Conservation (phyloP, 2,113 vertebrate species). For the Leptobrachium leishanense region DNA sequence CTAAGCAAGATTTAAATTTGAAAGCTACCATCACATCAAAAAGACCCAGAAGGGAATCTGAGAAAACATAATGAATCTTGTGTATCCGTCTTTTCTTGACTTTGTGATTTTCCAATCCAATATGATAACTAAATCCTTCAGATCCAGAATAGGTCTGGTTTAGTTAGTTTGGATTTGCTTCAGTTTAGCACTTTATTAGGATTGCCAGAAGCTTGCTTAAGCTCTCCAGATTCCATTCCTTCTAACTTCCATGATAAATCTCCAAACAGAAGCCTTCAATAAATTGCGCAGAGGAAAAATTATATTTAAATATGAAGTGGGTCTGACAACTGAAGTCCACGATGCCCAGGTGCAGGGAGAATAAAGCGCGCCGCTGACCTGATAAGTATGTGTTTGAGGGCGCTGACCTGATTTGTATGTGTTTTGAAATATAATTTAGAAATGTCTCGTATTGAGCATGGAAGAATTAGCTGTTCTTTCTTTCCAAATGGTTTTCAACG, state of each 20-base stretch:
- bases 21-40: background rate
- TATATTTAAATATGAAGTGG: background rate
- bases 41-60: background rate
- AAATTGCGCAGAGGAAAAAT: background rate
- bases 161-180: constrained; percentile 12
- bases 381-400: too few species aligned
- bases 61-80: constrained; percentile 20
- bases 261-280: background rate
- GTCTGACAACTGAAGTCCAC: too few species aligned
- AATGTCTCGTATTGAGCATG: too few species aligned
- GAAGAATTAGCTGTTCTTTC: too few species aligned
- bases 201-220: constrained; percentile 9
- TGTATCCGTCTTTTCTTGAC: background rate
- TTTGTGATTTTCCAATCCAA: constrained; percentile 27
- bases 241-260: background rate
- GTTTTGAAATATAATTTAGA: too few species aligned
- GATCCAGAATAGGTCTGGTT: constrained; percentile 14
- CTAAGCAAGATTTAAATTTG: constrained; percentile 12
- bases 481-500: too few species aligned
- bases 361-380: too few species aligned
- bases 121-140: constrained; percentile 26
- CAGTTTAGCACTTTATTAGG: constrained; percentile 4
- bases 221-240: background rate
- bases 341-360: too few species aligned
- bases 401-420: too few species aligned